Evolutionary conservation across 2,797 vertebrate species (phyloP), one percentile per base, ranked within the genome.

Genomic region (Tamandua tetradactyla): DNA sequence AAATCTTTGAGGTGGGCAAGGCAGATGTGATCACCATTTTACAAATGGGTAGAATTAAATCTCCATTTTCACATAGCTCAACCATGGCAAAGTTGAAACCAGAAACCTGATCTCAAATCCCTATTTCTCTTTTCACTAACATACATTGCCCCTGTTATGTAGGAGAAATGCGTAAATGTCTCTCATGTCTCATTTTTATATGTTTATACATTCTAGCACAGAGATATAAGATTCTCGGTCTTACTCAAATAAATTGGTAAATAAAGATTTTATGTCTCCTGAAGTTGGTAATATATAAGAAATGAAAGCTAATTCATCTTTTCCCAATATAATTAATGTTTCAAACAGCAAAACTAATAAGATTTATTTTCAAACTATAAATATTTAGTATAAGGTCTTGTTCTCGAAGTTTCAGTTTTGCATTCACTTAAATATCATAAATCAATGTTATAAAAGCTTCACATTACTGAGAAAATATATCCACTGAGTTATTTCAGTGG

Each of bases 281-380:
- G 47, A 97, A 93, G 85, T 94, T 92, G 47, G 44, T 81, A 40
- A 97, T 96, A 93, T 87, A 93, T 76, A 95, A 96, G 88, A 35
- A 95, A 93, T 94, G 86, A 95, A 96, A 96, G 91, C 44, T 83
- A 96, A 96, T 95, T 96, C 64, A 96, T 95, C 83, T 87, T 96
- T 72, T 40, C 55, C 35, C 55, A 85, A 89, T 92, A 92, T 95
- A 95, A 95, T 96, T 96, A 96, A 96, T 94, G 86, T 90, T 93
- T 93, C 82, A 89, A 93, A 76, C 32, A 89, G 93, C 49, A 96
- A 95, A 95, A 83, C 92, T 96, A 96, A 91, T 86, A 96, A 89
- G 91, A 87, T 97, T 97, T 98, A 97, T 97, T 97, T 96, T 98
- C 83, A 88, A 93, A 94, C 59, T 89, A 75, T 96, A 98, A 97